phyloP scores from a whole-genome alignment of 1,140 invertebrate genomes.

The Yoshiicerus persimilis region DNA sequence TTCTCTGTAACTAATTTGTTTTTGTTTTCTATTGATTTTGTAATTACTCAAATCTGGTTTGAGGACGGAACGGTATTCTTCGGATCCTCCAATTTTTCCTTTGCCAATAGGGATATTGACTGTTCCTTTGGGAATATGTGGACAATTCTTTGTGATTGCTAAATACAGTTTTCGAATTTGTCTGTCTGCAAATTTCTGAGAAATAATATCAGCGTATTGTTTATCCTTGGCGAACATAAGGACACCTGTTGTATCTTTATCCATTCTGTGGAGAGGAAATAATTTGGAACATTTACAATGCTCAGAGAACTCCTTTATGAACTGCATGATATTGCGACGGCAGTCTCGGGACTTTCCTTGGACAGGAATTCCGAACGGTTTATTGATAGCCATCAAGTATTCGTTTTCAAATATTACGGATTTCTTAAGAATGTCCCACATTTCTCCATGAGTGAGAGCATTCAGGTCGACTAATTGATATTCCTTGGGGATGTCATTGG shows the following conservation, averaged over 20 bases:
- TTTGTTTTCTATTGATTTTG: background rate
- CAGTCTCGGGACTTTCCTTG: slow-evolving; percentile 51
- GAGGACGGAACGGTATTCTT: slow-evolving; percentile 54
- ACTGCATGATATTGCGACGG: slow-evolving; percentile 52
- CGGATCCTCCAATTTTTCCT: slow-evolving; percentile 50
- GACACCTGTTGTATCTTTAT: slow-evolving; percentile 58
- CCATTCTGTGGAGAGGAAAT: slow-evolving; percentile 59
- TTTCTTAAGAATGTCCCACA: slow-evolving; percentile 34
- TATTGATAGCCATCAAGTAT: slow-evolving; percentile 56
- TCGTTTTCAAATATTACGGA: slow-evolving; percentile 50
- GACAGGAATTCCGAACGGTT: slow-evolving; percentile 58
- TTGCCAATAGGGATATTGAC: slow-evolving; percentile 60
- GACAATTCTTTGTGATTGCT: slow-evolving; percentile 59
- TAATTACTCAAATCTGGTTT: slow-evolving; percentile 35
- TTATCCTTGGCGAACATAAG: slow-evolving; percentile 54
- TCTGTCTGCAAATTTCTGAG: slow-evolving; percentile 55
- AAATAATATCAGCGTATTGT: slow-evolving; percentile 54
- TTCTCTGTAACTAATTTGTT: background rate
- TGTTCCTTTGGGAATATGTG: slow-evolving; percentile 54
- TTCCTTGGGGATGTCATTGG: slow-evolving; percentile 31
- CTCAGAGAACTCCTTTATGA: slow-evolving; percentile 53
- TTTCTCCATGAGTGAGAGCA: slow-evolving; percentile 44
- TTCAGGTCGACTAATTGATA: slow-evolving; percentile 34
- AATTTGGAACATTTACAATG: slow-evolving; percentile 51
- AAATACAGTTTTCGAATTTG: slow-evolving; percentile 60